phyloP scores from a whole-genome alignment of 2,113 vertebrate species.

The Dasyurus viverrinus region DNA sequence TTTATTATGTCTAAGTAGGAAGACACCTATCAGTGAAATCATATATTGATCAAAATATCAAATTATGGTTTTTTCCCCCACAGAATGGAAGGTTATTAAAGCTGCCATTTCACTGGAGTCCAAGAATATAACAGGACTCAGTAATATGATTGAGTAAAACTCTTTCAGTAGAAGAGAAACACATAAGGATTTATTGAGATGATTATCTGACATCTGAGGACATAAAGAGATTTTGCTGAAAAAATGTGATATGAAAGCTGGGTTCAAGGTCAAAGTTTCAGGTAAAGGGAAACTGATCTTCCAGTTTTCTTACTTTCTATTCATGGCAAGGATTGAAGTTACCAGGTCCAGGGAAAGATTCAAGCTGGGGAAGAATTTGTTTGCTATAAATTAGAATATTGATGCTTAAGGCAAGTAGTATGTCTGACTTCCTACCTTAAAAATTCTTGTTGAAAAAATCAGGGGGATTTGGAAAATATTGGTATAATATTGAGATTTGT shows the following conservation, averaged over 20 bases:
- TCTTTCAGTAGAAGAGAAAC: neutral
- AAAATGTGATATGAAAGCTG: neutral
- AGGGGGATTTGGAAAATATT: neutral
- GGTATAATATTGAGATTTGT: neutral
- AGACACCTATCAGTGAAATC: neutral
- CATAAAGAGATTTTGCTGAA: neutral
- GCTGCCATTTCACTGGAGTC: neutral
- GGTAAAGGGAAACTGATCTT: neutral
- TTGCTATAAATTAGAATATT: neutral
- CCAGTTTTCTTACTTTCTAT: neutral
- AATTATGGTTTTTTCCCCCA: constrained; percentile 46
- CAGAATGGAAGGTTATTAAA: neutral
- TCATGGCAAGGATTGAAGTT: neutral
- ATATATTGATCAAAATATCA: constrained; percentile 48
- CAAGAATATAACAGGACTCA: neutral
- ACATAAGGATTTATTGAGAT: neutral
- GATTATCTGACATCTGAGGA: neutral
- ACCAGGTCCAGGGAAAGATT: neutral
- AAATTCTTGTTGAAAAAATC: neutral
- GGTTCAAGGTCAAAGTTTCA: neutral
- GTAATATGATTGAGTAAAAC: neutral
- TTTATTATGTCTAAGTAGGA: neutral
- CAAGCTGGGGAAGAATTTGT: neutral
- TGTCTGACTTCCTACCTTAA: neutral
- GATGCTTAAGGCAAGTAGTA: neutral